Conservation (phyloP, 2,113 vertebrate genomes). For the Corythoichthys haematopterus region DNA sequence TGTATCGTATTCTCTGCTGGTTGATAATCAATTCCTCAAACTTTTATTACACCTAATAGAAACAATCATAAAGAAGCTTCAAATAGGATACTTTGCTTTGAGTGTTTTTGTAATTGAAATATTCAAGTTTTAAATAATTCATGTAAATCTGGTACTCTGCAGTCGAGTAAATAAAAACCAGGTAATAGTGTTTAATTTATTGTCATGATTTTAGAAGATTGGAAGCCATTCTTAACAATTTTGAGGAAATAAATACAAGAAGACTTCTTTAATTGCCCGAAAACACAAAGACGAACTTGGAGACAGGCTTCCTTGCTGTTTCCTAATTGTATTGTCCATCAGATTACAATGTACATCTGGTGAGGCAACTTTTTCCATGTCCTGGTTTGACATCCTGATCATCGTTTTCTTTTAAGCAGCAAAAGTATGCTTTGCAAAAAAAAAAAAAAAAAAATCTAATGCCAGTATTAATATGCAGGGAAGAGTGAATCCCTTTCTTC, state of each 20-base stretch:
- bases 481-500: conserved; percentile 22
- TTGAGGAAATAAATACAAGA: background rate
- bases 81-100: no score
- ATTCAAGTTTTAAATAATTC: no score
- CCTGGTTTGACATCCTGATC: conserved; percentile 20
- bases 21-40: no score
- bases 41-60: no score
- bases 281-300: background rate
- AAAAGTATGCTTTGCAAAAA: conserved; percentile 31
- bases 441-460: conserved; percentile 25
- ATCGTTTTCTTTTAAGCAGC: conserved; percentile 23
- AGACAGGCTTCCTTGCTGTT: background rate
- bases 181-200: background rate
- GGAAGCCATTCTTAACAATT: background rate
- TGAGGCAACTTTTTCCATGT: background rate
- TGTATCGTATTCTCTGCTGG: no score
- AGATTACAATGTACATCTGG: background rate
- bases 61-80: no score
- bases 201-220: background rate
- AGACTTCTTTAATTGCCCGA: no score
- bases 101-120: no score
- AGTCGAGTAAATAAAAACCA: no score
- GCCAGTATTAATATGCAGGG: conserved; percentile 39
- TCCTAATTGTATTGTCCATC: conserved; percentile 1
- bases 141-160: no score